Conservation (phyloP, 1,140 invertebrate genomes). For the Lordiphosa stackelbergi region DNA sequence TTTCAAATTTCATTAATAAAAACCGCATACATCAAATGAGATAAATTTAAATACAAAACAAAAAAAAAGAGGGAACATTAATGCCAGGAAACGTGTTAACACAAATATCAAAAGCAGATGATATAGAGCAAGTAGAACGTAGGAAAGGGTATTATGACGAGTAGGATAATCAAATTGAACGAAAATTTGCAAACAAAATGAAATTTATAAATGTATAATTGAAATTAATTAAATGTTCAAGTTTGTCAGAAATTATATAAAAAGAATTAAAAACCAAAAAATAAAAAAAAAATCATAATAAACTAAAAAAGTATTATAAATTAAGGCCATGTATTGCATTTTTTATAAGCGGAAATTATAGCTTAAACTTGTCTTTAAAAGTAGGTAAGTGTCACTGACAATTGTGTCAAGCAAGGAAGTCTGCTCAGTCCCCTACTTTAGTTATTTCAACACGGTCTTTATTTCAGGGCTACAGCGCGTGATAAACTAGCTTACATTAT, state of each 20-base stretch:
- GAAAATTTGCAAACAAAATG: slow-evolving; percentile 36
- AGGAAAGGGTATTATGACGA: slow-evolving; percentile 19
- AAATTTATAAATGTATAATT: slow-evolving; percentile 70
- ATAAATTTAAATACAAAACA: slow-evolving; percentile 15
- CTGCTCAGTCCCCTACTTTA: too few relatives aligned
- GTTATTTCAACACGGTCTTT: too few relatives aligned
- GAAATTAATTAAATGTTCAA: slow-evolving; percentile 71
- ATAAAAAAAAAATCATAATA: slow-evolving; percentile 36
- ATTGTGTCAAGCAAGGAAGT: too few relatives aligned
- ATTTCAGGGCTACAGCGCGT: too few relatives aligned
- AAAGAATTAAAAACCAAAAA: slow-evolving; percentile 1
- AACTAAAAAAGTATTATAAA: slow-evolving; percentile 39
- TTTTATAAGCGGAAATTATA: background rate
- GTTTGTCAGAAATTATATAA: slow-evolving; percentile 73
- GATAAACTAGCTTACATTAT: too few relatives aligned
- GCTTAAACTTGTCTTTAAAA: too few relatives aligned
- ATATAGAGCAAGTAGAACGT: slow-evolving; percentile 26
- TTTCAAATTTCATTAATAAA: background rate
- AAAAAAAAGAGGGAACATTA: slow-evolving; percentile 41
- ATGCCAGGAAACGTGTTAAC: slow-evolving; percentile 44
- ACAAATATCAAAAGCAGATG: slow-evolving; percentile 43
- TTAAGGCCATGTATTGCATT: background rate
- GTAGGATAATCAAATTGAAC: slow-evolving; percentile 26
- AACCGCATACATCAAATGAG: background rate
- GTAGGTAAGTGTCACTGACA: too few relatives aligned